Evolutionary conservation across 2,888 invertebrate species (phyloP), one percentile per base, ranked within the genome.

Genomic region (Merodon equestris): DNA sequence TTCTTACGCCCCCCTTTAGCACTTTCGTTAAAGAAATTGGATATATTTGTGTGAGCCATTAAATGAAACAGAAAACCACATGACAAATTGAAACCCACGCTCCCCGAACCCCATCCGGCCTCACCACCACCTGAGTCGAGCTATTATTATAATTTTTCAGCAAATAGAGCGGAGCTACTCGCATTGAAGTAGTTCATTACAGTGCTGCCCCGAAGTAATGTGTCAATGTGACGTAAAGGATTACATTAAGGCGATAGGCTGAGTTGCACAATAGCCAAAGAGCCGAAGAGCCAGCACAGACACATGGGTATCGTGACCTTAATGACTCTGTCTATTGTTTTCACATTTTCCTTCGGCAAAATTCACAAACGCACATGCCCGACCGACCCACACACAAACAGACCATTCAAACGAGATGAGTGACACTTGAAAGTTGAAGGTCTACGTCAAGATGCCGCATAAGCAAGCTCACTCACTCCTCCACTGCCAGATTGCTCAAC

Each of bases 351-450:
- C 61, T 63, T 77, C 67, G 67, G 63, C 73, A 67, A 73, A 60
- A 72, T 10, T 9, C 12, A n/a, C n/a, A 3, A n/a, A 15, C 64
- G 44, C 58, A 40, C 27, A 27, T 7, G 3, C 2, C 27, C 7
- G 3, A 27, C 27, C 7, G 7, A 27, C 27, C 27, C 27, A 7
- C 27, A 27, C 27, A 27, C 58, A 40, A 51, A 15, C 18, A 47
- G 13, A 18, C 47, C 10, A 12, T 27, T 27, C 27, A 27, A 12
- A 18, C 40, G 10, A 14, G 10, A 56, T 19, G 34, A 58, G 57
- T 71, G 70, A 60, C 74, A 74, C 74, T 79, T 60, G 40, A 79
- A 64, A 79, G 79, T 79, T 79, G 79, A 79, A 79, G 79, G 79
- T 79, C 79, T 79, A 64, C 51, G 50, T 63, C 57, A 58, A 67